Evolutionary conservation across 2,113 vertebrate genomes (phyloP).

Genomic region (Triplophysa tibetana): DNA sequence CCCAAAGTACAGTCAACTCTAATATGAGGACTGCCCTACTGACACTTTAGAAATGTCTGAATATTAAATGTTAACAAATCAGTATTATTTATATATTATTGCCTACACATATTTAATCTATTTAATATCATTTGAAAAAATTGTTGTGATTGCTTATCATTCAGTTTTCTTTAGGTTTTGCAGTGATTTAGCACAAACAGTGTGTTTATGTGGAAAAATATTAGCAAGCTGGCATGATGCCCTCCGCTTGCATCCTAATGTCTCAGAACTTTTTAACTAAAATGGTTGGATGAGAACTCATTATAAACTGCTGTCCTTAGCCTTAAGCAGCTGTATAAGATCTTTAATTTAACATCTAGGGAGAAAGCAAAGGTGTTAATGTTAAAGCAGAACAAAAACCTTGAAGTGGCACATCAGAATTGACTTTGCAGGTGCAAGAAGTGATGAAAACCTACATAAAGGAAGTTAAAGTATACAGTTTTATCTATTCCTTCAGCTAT

Average conservation of each 20-base stretch:
- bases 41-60: background rate
- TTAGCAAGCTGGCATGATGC: slow-evolving; percentile 44
- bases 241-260: slow-evolving; percentile 58
- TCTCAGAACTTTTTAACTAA: slow-evolving; percentile 78
- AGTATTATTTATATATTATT: too few species aligned
- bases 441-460: background rate
- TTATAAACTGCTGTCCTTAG: slow-evolving; percentile 57
- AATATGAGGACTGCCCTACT: too few species aligned
- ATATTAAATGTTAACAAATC: too few species aligned
- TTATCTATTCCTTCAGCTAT: background rate
- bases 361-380: slow-evolving; percentile 11
- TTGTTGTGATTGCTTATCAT: slow-evolving; percentile 46
- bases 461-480: background rate
- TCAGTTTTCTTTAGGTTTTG: slow-evolving; percentile 51
- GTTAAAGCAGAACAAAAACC: background rate
- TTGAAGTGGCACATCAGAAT: background rate
- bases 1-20: too few species aligned
- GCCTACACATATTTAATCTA: too few species aligned
- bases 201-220: slow-evolving; percentile 42
- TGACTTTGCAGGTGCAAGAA: background rate
- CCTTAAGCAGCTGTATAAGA: slow-evolving; percentile 50
- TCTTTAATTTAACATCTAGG: slow-evolving; percentile 47
- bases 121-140: background rate
- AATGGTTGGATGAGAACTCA: slow-evolving; percentile 60
- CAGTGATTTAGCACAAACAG: slow-evolving; percentile 35